Conservation (phyloP, 2,113 vertebrate species). For the Tiliqua scincoides region DNA sequence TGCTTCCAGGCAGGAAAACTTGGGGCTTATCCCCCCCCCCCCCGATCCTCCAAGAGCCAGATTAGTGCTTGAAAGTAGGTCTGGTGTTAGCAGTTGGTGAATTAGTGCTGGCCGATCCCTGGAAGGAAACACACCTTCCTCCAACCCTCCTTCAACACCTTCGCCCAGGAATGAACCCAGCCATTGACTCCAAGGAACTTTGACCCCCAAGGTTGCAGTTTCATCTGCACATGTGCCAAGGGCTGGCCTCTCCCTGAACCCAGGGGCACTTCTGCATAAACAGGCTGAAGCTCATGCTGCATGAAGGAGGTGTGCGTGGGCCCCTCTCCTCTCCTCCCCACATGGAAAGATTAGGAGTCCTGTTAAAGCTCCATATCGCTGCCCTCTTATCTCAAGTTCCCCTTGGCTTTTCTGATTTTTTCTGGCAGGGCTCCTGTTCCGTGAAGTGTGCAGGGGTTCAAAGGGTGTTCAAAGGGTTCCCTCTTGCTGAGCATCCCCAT, state of each 20-base stretch:
- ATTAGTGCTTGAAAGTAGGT: neutral
- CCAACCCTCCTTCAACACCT: neutral
- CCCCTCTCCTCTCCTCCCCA: too few relatives aligned
- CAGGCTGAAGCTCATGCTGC: neutral
- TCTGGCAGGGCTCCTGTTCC: neutral
- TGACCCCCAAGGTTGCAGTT: neutral
- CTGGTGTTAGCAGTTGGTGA: neutral
- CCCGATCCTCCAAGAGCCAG: too few relatives aligned
- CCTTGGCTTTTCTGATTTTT: neutral
- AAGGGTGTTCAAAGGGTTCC: neutral
- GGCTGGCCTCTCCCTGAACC: neutral
- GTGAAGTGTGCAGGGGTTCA: neutral
- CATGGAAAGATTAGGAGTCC: neutral
- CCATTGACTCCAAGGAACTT: neutral
- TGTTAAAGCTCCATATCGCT: neutral
- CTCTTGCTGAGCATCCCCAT: neutral
- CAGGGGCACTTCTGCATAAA: neutral
- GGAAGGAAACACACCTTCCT: neutral
- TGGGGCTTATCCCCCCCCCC: too few relatives aligned
- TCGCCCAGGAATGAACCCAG: neutral
- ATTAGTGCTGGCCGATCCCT: neutral
- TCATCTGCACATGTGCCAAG: too few relatives aligned
- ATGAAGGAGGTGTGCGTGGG: neutral
- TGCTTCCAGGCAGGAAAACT: neutral
- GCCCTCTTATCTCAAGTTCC: neutral